Conservation (phyloP, 2,797 vertebrate species). For the Valencia hispanica region DNA sequence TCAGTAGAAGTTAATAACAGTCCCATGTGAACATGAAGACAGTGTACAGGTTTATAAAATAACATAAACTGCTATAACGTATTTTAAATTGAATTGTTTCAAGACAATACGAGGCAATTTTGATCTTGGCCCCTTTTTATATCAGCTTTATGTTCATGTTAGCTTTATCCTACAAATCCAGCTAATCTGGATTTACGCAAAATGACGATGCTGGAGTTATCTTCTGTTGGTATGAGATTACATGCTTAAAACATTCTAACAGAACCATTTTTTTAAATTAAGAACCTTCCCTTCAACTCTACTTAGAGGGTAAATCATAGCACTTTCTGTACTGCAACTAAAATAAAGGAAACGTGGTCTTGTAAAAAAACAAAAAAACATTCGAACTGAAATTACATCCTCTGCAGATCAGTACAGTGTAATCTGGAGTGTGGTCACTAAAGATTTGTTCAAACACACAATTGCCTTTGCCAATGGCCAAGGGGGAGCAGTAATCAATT, state of each 20-base stretch:
- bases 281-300: constrained; percentile 7
- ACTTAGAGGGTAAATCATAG: constrained; percentile 26
- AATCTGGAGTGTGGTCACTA: constrained; percentile 68
- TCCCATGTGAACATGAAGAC: background rate
- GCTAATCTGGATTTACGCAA: background rate
- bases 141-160: background rate
- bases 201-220: background rate
- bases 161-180: background rate
- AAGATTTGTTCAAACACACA: constrained; percentile 74
- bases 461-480: constrained; percentile 63
- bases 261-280: background rate
- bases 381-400: constrained; percentile 62
- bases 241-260: background rate
- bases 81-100: background rate
- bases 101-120: background rate
- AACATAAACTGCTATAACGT: background rate
- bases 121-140: background rate
- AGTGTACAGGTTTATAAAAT: background rate
- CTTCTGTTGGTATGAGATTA: background rate
- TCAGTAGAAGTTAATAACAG: background rate
- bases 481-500: constrained; percentile 78
- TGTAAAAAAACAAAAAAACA: constrained; percentile 41
- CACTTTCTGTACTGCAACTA: constrained; percentile 24
- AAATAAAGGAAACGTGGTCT: constrained; percentile 33
- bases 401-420: constrained; percentile 38